Conservation (phyloP, 2,888 invertebrate species). For the Conomelus anceps region DNA sequence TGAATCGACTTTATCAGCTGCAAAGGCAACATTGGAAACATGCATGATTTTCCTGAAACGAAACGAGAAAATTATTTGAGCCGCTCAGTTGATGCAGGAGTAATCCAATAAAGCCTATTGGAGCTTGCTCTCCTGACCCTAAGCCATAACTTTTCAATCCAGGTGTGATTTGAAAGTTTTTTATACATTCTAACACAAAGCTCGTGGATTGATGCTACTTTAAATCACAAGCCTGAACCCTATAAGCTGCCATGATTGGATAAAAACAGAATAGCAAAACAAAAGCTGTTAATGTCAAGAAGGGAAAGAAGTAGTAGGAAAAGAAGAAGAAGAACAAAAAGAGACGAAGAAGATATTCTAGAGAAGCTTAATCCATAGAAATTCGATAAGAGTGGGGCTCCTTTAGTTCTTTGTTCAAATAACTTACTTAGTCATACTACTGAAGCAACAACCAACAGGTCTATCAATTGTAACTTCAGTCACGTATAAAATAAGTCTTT, state of each 20-base stretch:
- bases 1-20: not conserved
- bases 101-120: not conserved
- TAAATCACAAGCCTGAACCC: too few species aligned
- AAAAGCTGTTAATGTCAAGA: too few species aligned
- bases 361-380: too few species aligned
- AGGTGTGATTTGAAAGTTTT: not conserved
- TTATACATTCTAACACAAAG: too few species aligned
- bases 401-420: not conserved
- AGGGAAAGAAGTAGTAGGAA: too few species aligned
- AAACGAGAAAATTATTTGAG: not conserved
- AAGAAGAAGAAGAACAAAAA: too few species aligned
- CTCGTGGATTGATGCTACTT: too few species aligned
- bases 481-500: not conserved
- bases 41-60: slow-evolving; percentile 5
- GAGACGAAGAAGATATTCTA: too few species aligned
- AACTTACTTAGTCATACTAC: not conserved
- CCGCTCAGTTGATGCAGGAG: not conserved
- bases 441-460: not conserved
- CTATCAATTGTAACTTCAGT: not conserved
- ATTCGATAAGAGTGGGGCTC: too few species aligned
- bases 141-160: not conserved
- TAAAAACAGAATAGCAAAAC: too few species aligned
- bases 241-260: too few species aligned
- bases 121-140: not conserved
- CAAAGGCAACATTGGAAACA: not conserved